Evolutionary conservation across 2,113 vertebrate species (phyloP).

Genomic region (Myodes glareolus): DNA sequence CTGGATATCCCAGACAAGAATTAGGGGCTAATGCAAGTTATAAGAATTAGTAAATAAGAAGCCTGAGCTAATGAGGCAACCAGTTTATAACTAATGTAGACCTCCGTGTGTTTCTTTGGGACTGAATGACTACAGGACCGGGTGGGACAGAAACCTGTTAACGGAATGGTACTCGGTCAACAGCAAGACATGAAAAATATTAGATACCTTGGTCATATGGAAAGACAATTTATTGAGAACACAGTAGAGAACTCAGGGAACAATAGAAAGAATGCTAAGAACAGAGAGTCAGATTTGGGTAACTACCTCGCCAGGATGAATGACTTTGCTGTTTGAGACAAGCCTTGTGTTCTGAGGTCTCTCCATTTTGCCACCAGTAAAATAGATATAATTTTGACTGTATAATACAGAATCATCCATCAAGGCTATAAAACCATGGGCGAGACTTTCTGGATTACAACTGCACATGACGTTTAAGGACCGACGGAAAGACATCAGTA

Average conservation of each 20-base stretch:
- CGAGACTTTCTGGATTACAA: background rate
- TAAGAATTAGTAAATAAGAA: too few species aligned
- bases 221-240: background rate
- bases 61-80: too few species aligned
- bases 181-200: background rate
- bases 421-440: background rate
- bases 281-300: background rate
- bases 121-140: too few species aligned
- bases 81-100: too few species aligned
- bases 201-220: background rate
- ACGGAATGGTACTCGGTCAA: too few species aligned
- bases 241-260: background rate
- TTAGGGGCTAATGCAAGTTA: too few species aligned
- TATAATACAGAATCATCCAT: background rate
- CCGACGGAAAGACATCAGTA: background rate
- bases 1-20: too few species aligned
- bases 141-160: too few species aligned
- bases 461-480: background rate
- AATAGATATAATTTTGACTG: background rate
- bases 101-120: too few species aligned
- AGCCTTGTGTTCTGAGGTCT: background rate
- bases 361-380: background rate
- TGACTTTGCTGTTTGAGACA: background rate
- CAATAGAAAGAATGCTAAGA: background rate
- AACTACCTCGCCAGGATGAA: background rate